phyloP scores from a whole-genome alignment of 2,797 vertebrate species.

The Gadopsis bispinosus region DNA sequence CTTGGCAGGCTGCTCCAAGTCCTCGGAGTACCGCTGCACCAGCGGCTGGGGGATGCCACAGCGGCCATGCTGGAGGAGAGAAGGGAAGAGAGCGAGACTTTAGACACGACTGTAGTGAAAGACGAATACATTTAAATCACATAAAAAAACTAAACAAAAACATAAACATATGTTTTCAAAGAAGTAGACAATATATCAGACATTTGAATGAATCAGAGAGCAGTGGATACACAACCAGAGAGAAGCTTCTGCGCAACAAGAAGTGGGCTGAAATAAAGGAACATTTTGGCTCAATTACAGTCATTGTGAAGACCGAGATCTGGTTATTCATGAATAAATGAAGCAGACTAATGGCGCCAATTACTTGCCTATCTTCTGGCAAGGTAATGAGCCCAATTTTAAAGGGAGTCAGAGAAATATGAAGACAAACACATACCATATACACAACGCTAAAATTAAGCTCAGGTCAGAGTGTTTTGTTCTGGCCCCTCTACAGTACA shows the following conservation, averaged over 20 bases:
- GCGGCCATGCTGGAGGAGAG: constrained; percentile 91
- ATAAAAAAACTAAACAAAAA: too few relatives aligned
- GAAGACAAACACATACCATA: not conserved
- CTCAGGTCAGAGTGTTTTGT: not conserved
- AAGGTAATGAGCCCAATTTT: not conserved
- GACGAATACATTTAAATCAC: not conserved
- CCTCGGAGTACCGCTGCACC: constrained; percentile 94
- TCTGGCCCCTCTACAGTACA: not conserved
- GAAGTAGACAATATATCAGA: not conserved
- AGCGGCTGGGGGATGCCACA: constrained; percentile 94
- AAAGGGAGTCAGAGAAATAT: not conserved
- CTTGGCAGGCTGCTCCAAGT: constrained; percentile 90
- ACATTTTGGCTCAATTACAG: not conserved
- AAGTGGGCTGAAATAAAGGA: not conserved
- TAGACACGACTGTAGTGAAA: not conserved
- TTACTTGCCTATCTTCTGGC: constrained; percentile 1
- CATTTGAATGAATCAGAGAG: not conserved
- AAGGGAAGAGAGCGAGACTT: not conserved
- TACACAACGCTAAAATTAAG: not conserved
- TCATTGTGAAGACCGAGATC: constrained; percentile 7
- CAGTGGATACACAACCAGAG: not conserved
- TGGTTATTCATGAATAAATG: constrained; percentile 5
- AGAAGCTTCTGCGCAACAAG: not conserved
- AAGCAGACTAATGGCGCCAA: constrained; percentile 10
- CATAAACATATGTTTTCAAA: not conserved